Evolutionary conservation across 2,888 invertebrate genomes (phyloP).

Genomic region (Tenthredo amoena): DNA sequence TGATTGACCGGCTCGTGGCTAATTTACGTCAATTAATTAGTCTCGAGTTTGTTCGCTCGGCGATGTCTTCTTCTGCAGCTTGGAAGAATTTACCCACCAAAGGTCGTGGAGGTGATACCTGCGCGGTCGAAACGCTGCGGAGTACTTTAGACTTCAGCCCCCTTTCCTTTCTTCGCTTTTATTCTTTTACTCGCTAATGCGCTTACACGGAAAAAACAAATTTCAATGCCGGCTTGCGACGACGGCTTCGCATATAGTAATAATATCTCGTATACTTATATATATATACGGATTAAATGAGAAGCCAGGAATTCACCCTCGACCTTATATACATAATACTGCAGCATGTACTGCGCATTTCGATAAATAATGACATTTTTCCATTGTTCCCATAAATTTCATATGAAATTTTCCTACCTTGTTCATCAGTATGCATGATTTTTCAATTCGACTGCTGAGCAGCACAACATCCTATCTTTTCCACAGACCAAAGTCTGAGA

Average conservation of each 20-base stretch:
- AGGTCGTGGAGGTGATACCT: constrained; percentile 9
- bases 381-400: too few species aligned
- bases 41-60: background rate
- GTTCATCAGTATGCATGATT: too few species aligned
- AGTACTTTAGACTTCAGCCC: too few species aligned
- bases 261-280: background rate
- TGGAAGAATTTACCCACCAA: background rate
- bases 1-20: background rate
- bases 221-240: background rate
- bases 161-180: background rate
- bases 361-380: background rate
- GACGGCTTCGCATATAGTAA: constrained; percentile 3
- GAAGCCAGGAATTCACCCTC: background rate
- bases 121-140: constrained; percentile 10
- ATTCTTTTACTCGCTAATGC: constrained; percentile 3
- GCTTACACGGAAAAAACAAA: background rate
- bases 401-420: background rate
- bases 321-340: background rate
- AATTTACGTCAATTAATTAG: background rate
- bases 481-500: too few species aligned
- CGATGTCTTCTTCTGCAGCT: background rate
- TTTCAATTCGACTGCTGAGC: too few species aligned
- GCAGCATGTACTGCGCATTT: background rate
- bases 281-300: background rate
- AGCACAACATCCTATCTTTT: too few species aligned